Evolutionary conservation across 1,140 invertebrate genomes (phyloP).

Genomic region (Drosophila punjabiensis): DNA sequence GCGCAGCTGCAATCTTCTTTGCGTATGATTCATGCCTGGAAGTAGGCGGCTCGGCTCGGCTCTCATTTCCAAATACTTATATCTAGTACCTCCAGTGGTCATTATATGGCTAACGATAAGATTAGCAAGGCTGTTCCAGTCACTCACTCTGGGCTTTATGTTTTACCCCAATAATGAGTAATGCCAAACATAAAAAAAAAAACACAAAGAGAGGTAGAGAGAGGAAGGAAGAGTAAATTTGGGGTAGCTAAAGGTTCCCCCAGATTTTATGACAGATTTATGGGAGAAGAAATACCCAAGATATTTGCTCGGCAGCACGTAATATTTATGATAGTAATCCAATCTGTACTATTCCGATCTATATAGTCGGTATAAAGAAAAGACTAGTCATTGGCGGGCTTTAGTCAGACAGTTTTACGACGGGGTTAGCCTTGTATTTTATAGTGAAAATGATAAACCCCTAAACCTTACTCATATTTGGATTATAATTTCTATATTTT

Average conservation of each 20-base stretch:
- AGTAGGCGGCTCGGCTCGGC: not conserved
- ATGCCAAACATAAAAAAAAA: slow-evolving; percentile 14
- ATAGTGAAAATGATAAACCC: not conserved
- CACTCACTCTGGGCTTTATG: slow-evolving; percentile 40
- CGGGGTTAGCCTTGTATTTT: slow-evolving; percentile 6
- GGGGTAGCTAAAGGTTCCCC: not conserved
- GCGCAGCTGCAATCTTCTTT: slow-evolving; percentile 6
- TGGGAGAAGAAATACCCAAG: not conserved
- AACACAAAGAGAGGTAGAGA: not conserved
- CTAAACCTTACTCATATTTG: slow-evolving; percentile 6
- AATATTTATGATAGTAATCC: slow-evolving; percentile 13
- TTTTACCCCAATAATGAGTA: slow-evolving; percentile 39
- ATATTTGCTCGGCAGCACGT: slow-evolving; percentile 6
- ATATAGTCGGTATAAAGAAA: slow-evolving; percentile 3
- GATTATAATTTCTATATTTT: slow-evolving; percentile 17
- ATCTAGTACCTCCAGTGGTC: slow-evolving; percentile 28
- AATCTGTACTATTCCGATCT: slow-evolving; percentile 3
- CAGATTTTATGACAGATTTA: slow-evolving; percentile 22
- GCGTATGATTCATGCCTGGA: slow-evolving; percentile 36
- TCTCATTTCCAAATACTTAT: slow-evolving; percentile 12
- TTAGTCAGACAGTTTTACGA: slow-evolving; percentile 17
- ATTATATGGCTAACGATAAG: slow-evolving; percentile 63
- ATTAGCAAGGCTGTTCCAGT: slow-evolving; percentile 45
- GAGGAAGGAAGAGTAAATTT: not conserved
- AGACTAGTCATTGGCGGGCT: not conserved